Conservation (phyloP, 2,888 invertebrate species). For the Cataglyphis albicans region DNA sequence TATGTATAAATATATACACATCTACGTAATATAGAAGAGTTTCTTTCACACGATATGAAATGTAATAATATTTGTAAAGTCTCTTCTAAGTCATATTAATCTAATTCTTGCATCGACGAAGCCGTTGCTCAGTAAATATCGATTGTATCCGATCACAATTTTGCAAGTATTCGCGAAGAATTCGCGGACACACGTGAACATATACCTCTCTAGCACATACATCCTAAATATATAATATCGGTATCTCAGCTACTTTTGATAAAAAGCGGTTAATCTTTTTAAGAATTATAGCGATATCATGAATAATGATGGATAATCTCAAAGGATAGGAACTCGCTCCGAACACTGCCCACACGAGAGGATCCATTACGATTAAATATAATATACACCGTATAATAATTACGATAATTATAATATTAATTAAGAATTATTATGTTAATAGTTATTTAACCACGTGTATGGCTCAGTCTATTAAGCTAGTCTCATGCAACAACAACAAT, state of each 20-base stretch:
- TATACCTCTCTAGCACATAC: neutral
- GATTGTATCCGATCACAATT: neutral
- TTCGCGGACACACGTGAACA: neutral
- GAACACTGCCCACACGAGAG: slow-evolving; percentile 81
- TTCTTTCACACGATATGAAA: slow-evolving; percentile 35
- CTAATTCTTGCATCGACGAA: slow-evolving; percentile 29
- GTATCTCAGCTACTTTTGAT: slow-evolving; percentile 3
- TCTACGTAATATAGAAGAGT: slow-evolving; percentile 20
- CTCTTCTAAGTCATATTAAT: slow-evolving; percentile 21
- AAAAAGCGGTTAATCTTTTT: neutral
- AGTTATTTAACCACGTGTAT: slow-evolving; percentile 82
- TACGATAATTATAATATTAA: slow-evolving; percentile 83
- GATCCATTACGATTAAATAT: slow-evolving; percentile 82
- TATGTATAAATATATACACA: slow-evolving; percentile 6
- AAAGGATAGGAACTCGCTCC: slow-evolving; percentile 81
- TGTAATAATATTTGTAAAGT: slow-evolving; percentile 37
- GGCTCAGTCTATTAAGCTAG: slow-evolving; percentile 85
- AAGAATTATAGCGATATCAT: neutral
- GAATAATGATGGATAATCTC: slow-evolving; percentile 44
- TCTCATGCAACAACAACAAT: slow-evolving; percentile 85
- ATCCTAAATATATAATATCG: slow-evolving; percentile 12
- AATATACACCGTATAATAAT: slow-evolving; percentile 83
- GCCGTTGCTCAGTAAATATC: slow-evolving; percentile 7
- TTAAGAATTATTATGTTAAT: slow-evolving; percentile 83
- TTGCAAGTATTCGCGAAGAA: neutral